These are phyloP conservation scores for Pachyseris speciosa DNA, from an alignment of 64 coral and sea anemone species.

Conservation along the genomic window DNA sequence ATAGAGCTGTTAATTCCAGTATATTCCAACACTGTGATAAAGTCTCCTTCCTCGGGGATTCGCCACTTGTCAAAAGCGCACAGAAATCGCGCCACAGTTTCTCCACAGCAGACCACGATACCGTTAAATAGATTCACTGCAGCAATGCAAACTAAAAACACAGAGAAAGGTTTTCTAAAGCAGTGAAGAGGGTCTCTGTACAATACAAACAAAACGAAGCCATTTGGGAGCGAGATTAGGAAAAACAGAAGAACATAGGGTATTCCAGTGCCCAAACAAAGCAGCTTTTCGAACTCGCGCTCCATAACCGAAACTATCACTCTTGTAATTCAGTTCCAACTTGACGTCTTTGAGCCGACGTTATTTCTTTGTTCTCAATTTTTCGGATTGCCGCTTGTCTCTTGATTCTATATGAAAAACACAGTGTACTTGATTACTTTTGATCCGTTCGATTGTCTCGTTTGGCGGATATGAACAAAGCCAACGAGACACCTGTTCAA, in stretches of 20 bases:
- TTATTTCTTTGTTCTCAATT: no score
- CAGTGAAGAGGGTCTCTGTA: not conserved
- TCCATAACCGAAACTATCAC: no score
- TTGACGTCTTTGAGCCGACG: no score
- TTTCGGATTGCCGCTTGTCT: no score
- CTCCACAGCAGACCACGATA: not conserved
- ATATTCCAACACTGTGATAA: not conserved
- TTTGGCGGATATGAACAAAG: no score
- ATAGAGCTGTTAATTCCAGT: slow-evolving; percentile 6
- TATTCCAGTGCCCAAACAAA: not conserved
- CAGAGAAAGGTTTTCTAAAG: slow-evolving; percentile 1
- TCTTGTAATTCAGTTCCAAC: no score
- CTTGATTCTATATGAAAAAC: no score
- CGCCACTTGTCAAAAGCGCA: not conserved
- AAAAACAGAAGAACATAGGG: not conserved
- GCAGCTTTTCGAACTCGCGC: not conserved
- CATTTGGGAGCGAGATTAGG: not conserved
- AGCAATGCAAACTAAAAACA: not conserved
- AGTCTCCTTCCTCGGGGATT: not conserved
- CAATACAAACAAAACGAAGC: not conserved
- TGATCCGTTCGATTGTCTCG: no score
- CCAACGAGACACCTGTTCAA: no score
- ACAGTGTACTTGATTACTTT: no score
- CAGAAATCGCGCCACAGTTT: not conserved
- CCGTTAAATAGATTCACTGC: slow-evolving; percentile 15